Base-by-base conservation (phyloP, 2,888 invertebrate genomes). In the Apomyelois bistriatella region DNA sequence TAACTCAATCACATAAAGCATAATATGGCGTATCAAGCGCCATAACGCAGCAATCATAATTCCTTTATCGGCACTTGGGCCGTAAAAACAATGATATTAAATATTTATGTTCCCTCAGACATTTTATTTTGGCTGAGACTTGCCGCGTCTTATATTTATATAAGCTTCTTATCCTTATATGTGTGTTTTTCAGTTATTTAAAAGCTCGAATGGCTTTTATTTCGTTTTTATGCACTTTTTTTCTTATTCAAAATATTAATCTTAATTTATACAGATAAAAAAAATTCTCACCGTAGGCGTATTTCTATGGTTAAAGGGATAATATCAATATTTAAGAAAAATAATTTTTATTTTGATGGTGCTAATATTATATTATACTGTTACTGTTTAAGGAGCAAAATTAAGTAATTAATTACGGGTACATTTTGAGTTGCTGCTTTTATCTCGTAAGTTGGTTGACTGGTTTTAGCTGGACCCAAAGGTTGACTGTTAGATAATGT, bases 31-130 rank as follows among this genome's bases (percentile, higher is more conserved):
- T 69, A 75, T 66, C 71, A 69, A 66, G 66, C 60, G 64, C 52
- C 59, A 59, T 60, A 72, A 71, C 74, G 37, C 52, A 72, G 69
- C 75, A 77, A 77, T 79, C 78, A 81, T 80, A 75, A 80, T 78
- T 80, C 71, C 72, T 79, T 76, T 79, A 82, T 80, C 74, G 76
- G 67, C 61, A 65, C 71, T 72, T 64, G 55, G 54, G 60, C 62
- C 58, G 60, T 64, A 65, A 67, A 70, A 72, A 70, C 72, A 72
- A 70, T 70, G 68, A 65, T 68, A 69, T 73, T 73, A 74, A 77
- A 79, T 78, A 80, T 79, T 76, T 76, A 79, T 79, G 69, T 58
- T 52, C 28, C 48, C 47, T 47, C 51, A 16, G 57, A 48, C 57
- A 50, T 61, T 60, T 63, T 53, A 56, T 53, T 53, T 52, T 47